Conservation (phyloP, 2,888 invertebrate genomes). For the Galeruca laticollis region DNA sequence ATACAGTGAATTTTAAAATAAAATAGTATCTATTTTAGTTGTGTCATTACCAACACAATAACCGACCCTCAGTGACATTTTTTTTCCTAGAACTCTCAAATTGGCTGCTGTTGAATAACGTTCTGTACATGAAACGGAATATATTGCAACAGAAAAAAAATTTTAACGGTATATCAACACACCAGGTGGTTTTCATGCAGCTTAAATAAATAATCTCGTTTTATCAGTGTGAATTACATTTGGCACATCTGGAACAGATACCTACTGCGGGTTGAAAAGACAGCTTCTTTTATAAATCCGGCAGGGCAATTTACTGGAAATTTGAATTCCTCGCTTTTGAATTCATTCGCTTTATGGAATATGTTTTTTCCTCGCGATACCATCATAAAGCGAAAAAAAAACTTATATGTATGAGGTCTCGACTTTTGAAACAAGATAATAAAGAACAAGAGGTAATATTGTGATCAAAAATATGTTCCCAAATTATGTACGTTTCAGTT, state of each 20-base stretch:
- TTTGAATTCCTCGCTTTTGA: conserved; percentile 20
- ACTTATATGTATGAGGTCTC: too few relatives aligned
- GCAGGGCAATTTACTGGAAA: conserved; percentile 25
- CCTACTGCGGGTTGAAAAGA: conserved; percentile 23
- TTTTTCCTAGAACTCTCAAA: too few relatives aligned
- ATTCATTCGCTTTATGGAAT: conserved; percentile 20
- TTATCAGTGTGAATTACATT: conserved; percentile 23
- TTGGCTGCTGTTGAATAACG: too few relatives aligned
- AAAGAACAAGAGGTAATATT: too few relatives aligned
- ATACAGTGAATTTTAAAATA: too few relatives aligned
- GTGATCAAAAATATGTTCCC: too few relatives aligned
- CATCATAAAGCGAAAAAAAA: too few relatives aligned
- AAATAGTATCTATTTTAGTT: too few relatives aligned
- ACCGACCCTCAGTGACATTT: too few relatives aligned
- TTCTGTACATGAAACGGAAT: neutral
- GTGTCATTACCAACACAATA: too few relatives aligned
- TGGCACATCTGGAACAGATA: conserved; percentile 27
- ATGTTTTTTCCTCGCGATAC: neutral
- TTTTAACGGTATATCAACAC: neutral
- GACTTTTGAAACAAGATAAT: too few relatives aligned
- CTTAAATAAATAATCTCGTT: conserved; percentile 29
- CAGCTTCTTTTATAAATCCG: conserved; percentile 29
- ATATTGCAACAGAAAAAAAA: neutral
- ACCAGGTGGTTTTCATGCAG: conserved; percentile 1
- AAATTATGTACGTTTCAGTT: too few relatives aligned